These are phyloP conservation scores for Cryptoblepharus egeriae DNA, from an alignment of 2,797 vertebrate genomes.

Conservation along the genomic window DNA sequence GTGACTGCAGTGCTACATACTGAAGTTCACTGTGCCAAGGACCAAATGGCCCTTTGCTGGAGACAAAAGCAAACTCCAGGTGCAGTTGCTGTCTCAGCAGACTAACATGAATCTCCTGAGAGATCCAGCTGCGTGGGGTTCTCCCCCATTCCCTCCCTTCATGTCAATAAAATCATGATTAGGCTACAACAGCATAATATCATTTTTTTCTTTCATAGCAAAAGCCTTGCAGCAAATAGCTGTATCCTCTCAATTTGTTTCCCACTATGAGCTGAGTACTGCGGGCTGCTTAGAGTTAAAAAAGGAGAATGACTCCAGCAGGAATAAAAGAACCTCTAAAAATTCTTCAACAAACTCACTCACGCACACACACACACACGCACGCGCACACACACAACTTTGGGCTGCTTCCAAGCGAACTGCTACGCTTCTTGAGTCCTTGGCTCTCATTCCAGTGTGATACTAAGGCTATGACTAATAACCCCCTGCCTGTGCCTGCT, in stretches of 20 bases:
- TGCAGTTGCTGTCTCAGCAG: constrained; percentile 44
- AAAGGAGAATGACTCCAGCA: constrained; percentile 24
- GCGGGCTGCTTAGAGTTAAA: constrained; percentile 56
- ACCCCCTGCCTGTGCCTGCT: constrained; percentile 63
- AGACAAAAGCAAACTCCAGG: constrained; percentile 38
- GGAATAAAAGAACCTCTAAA: constrained; percentile 52
- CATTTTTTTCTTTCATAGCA: constrained; percentile 38
- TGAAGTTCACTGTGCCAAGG: constrained; percentile 13
- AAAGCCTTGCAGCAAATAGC: constrained; percentile 18
- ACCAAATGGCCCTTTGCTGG: constrained; percentile 17
- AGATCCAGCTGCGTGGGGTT: constrained; percentile 45
- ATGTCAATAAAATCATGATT: not conserved
- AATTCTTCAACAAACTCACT: constrained; percentile 21
- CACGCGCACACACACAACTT: constrained; percentile 33
- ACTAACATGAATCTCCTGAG: constrained; percentile 46
- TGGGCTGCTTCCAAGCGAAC: constrained; percentile 67
- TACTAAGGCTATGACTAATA: constrained; percentile 72
- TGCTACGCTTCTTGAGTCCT: constrained; percentile 70
- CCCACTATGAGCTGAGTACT: not conserved
- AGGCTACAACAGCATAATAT: constrained; percentile 44
- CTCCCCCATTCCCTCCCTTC: constrained; percentile 15
- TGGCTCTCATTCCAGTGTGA: constrained; percentile 63
- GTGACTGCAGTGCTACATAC: accelerated
- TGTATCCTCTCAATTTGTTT: constrained; percentile 44
- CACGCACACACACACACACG: constrained; percentile 15